These are phyloP conservation scores for Rhamphomyia laevipes DNA, from an alignment of 2,888 invertebrate genomes.

Conservation along the genomic window DNA sequence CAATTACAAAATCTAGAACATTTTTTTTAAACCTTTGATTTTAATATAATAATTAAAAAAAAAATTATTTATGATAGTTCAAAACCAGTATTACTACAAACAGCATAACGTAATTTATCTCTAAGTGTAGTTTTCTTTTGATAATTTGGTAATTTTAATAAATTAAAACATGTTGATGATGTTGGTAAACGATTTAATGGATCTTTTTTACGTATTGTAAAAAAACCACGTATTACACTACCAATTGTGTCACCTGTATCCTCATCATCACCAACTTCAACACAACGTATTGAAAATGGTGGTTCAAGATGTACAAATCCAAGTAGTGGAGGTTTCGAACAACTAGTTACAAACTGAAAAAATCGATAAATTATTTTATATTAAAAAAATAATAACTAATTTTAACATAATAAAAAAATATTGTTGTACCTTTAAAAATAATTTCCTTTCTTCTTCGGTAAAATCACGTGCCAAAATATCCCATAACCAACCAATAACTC, in stretches of 20 bases:
- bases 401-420: neutral
- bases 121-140: slow-evolving; percentile 88
- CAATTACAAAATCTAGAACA: neutral
- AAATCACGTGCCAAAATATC: slow-evolving; percentile 95
- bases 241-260: slow-evolving; percentile 70
- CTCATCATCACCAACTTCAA: slow-evolving; percentile 97
- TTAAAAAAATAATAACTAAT: neutral
- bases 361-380: slow-evolving; percentile 13
- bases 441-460: slow-evolving; percentile 75
- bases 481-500: slow-evolving; percentile 98
- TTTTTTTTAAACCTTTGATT: slow-evolving; percentile 1
- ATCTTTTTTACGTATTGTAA: slow-evolving; percentile 91
- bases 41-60: slow-evolving; percentile 3
- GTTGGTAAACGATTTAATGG: slow-evolving; percentile 93
- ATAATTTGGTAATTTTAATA: slow-evolving; percentile 96
- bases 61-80: slow-evolving; percentile 72
- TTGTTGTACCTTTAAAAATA: slow-evolving; percentile 90
- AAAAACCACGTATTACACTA: slow-evolving; percentile 94
- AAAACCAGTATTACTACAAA: slow-evolving; percentile 96
- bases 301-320: slow-evolving; percentile 96
- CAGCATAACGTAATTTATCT: slow-evolving; percentile 94
- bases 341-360: slow-evolving; percentile 89
- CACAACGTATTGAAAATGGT: slow-evolving; percentile 95
- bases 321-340: slow-evolving; percentile 90
- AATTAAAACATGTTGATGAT: slow-evolving; percentile 97